A percentile compares a stretch with the other conserved stretches of the same genome.
Conservation (phyloP, 2,113 vertebrate genomes). For the Martes martes region DNA sequence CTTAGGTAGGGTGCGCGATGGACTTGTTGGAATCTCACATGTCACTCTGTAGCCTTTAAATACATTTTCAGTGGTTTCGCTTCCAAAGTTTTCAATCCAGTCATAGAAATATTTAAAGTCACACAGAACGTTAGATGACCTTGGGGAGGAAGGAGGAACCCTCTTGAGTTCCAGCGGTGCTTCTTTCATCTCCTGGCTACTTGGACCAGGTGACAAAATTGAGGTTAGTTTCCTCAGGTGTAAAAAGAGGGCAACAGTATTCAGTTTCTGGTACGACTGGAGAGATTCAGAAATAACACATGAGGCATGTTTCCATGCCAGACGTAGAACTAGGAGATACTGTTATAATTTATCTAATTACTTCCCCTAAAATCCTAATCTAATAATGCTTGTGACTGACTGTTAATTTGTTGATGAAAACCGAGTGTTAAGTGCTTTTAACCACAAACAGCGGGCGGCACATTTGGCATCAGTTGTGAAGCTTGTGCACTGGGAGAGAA, state of each 20-base stretch:
- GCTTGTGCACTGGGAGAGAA: neutral
- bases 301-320: neutral
- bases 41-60: neutral
- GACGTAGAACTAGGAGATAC: neutral
- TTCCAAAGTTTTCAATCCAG: neutral
- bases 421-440: neutral
- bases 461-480: neutral
- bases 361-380: neutral
- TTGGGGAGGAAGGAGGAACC: neutral
- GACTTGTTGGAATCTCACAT: neutral
- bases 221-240: neutral
- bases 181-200: neutral
- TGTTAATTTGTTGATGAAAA: constrained; percentile 33
- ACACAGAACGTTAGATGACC: neutral
- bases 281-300: neutral
- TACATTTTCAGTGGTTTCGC: neutral
- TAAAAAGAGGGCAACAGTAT: neutral
- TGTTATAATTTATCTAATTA: neutral
- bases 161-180: neutral
- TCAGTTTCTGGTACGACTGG: neutral
- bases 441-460: neutral
- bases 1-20: neutral
- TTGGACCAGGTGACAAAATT: neutral
- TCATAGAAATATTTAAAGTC: neutral
- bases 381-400: neutral